A percentile compares a stretch with the other conserved stretches of the same genome.
Evolutionary conservation across 2,797 vertebrate genomes (phyloP).

Genomic region (Okamejei kenojei): DNA sequence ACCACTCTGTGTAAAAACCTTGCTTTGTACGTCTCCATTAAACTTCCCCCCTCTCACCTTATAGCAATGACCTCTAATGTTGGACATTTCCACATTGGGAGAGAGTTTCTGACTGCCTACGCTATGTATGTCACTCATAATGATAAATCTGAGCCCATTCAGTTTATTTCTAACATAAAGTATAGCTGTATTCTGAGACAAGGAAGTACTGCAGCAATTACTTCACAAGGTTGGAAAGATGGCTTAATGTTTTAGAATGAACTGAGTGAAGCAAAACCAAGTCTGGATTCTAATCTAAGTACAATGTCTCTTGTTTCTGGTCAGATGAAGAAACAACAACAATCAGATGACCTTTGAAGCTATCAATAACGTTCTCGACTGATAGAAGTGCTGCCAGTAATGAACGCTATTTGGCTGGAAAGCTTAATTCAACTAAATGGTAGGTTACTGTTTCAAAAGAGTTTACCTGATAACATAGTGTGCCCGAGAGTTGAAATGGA

Average conservation of each 20-base stretch:
- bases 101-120: too few species aligned
- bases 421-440: background rate
- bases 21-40: too few species aligned
- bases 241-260: background rate
- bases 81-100: too few species aligned
- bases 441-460: background rate
- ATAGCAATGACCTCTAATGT: too few species aligned
- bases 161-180: background rate
- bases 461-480: background rate
- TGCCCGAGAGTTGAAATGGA: background rate
- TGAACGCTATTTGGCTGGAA: background rate
- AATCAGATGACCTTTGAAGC: background rate
- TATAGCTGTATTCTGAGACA: background rate
- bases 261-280: background rate
- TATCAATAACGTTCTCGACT: background rate
- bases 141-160: too few species aligned
- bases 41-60: too few species aligned
- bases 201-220: background rate
- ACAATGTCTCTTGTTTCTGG: background rate
- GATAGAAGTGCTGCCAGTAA: background rate
- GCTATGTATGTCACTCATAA: too few species aligned
- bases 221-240: background rate
- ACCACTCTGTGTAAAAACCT: too few species aligned
- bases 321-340: background rate
- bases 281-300: background rate